Percentiles rank a stretch among this genome's conserved stretches.
phyloP scores from a whole-genome alignment of 2,888 invertebrate genomes.

The Neria commutata region DNA sequence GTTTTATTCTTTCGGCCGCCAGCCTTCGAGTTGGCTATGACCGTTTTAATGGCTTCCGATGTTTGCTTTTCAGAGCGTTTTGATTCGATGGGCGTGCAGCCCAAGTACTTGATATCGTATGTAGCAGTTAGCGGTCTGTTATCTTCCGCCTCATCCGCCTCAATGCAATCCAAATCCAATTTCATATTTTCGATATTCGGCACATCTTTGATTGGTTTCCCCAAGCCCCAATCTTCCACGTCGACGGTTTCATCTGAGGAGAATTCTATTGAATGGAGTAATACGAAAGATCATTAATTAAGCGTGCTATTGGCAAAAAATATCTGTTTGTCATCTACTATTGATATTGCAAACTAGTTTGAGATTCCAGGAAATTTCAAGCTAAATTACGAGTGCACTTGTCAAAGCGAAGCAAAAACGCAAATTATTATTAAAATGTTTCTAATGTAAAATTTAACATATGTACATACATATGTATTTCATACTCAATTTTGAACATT shows the following conservation, averaged over 20 bases:
- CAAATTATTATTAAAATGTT: no score
- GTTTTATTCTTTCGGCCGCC: slow-evolving; percentile 64
- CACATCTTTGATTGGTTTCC: slow-evolving; percentile 17
- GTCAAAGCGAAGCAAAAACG: no score
- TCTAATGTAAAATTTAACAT: no score
- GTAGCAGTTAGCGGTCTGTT: slow-evolving; percentile 32
- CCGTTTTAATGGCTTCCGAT: slow-evolving; percentile 81
- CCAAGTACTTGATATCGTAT: slow-evolving; percentile 49
- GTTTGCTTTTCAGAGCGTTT: slow-evolving; percentile 65
- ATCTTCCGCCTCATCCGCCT: slow-evolving; percentile 32
- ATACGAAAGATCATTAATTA: no score
- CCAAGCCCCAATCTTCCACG: slow-evolving; percentile 37
- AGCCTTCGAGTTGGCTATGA: slow-evolving; percentile 72
- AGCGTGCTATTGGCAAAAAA: no score
- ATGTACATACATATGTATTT: no score
- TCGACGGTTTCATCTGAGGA: slow-evolving; percentile 38
- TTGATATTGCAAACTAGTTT: no score
- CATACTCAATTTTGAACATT: no score
- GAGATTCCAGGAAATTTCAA: no score
- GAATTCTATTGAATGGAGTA: no score
- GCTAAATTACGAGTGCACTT: no score
- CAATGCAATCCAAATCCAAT: slow-evolving; percentile 7
- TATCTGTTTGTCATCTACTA: no score
- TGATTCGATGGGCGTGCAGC: slow-evolving; percentile 45
- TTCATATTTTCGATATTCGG: slow-evolving; percentile 18